Evolutionary conservation across 2,888 invertebrate species (phyloP), one percentile per base, ranked within the genome.

Genomic region (Epinotia bilunana): DNA sequence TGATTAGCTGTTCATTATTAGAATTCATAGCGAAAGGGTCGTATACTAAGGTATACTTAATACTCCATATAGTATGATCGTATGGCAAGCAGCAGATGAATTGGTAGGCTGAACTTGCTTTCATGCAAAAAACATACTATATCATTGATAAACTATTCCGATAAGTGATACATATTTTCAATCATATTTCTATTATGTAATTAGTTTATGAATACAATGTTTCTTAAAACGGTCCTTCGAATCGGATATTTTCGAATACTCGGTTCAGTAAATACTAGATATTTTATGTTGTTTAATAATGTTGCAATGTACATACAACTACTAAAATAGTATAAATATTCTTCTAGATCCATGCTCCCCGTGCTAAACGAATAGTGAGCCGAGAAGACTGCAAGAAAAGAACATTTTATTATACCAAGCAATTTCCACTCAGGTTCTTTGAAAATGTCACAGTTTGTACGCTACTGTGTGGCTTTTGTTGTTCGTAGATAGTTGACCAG

Each of bases 271-370:
- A 0, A 18, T 57, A 18, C 46, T 46, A 16, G 33, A 33, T 68
- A 60, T 46, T 28, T 64, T 69, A 2, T 60, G 63, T 61, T 70
- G 49, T 16, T 43, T 65, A 63, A 46, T n/a, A 53, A 58, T 33
- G 20, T 53, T 6, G 43, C 28, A 20, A 49, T 60, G 43, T 68
- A 60, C 55, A 57, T 46, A 28, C 28, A 11, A 23, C 33, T 73
- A 71, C 57, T 58, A 76, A 73, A 63, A 71, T 77, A 78, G 49
- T 67, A 68, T 78, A 79, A 83, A 83, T 84, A 73, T 87, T 86
- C 86, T 94, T 95, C 91, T 95, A 95, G 97, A 96, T 97, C 97
- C 93, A 96, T 96, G 95, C 96, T 97, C 94, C 97, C 97, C 87
- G 96, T 97, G 91, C 95, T 97, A 96, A 97, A 95, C 94, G 97